Conservation (phyloP, 37 sponge, comb jelly and placozoan genomes). For the Diacarnus erythraeanus region DNA sequence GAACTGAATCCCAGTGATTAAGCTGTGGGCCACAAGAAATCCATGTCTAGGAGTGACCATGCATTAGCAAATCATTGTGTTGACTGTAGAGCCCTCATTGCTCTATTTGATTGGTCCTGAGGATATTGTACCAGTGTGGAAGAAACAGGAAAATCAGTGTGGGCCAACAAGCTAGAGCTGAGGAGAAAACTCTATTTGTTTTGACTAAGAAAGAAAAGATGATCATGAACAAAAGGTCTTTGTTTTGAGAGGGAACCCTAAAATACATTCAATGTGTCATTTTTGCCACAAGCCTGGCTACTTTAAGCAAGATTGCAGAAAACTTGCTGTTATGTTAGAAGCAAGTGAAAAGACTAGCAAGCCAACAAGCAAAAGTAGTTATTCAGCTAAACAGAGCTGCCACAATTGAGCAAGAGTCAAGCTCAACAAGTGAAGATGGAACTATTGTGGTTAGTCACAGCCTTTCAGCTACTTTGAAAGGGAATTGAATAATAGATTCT, state of each 20-base stretch:
- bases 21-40: too few species aligned
- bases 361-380: neutral
- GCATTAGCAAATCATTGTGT: too few species aligned
- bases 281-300: constrained; percentile 1
- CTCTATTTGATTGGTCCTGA: neutral
- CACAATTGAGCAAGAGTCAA: neutral
- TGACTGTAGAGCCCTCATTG: neutral
- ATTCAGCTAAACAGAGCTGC: neutral
- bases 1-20: too few species aligned
- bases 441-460: neutral
- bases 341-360: neutral
- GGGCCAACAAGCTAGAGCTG: constrained; percentile 6
- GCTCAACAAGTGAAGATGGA: constrained; percentile 7
- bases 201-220: neutral
- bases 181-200: constrained; percentile 1
- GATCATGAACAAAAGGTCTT: neutral
- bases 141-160: neutral
- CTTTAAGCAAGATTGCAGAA: constrained; percentile 21
- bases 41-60: too few species aligned
- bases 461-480: too few species aligned
- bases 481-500: too few species aligned
- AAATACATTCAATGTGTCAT: neutral
- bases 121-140: neutral
- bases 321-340: neutral
- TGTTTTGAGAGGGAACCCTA: neutral